Conservation (phyloP, 2,113 vertebrate species). For the Parus major region DNA sequence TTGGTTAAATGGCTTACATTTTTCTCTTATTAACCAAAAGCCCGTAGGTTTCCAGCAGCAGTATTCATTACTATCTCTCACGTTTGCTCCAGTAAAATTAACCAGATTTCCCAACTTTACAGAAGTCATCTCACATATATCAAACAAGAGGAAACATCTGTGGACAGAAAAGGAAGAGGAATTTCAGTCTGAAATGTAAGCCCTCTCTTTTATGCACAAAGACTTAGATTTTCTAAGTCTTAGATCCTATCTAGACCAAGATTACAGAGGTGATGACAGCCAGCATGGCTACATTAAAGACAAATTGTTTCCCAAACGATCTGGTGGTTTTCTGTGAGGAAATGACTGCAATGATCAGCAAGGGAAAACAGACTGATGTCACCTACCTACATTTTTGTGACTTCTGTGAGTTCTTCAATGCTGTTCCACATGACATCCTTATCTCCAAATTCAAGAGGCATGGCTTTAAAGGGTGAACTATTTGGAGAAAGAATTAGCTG, state of each 20-base stretch:
- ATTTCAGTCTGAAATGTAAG: background rate
- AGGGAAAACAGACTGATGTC: background rate
- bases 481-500: background rate
- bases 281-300: background rate
- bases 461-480: background rate
- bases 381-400: background rate
- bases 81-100: background rate
- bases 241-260: background rate
- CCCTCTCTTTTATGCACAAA: background rate
- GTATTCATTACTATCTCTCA: background rate
- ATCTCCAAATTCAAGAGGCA: background rate
- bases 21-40: background rate
- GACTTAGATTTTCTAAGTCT: background rate
- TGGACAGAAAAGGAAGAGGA: background rate
- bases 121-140: background rate
- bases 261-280: background rate
- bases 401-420: accelerated
- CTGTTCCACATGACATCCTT: background rate
- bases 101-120: background rate
- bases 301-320: background rate
- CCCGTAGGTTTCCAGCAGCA: background rate
- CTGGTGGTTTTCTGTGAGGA: background rate
- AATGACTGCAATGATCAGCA: background rate
- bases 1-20: background rate
- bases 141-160: background rate